Base-by-base conservation (phyloP, 1,140 invertebrate genomes). In the Eumaeus atala region DNA sequence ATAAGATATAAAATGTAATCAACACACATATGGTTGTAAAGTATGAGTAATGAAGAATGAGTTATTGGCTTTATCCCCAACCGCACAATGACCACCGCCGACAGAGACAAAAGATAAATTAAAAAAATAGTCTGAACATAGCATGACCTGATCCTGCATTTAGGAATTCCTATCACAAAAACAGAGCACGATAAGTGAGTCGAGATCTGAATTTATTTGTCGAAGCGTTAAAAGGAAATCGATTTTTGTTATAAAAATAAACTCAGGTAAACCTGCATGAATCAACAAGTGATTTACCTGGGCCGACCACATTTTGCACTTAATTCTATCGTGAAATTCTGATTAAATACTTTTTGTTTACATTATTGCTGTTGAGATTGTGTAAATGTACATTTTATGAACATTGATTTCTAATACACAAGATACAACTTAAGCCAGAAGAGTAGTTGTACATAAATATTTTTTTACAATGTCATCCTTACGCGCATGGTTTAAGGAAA, bases 161-260 rank as follows among this genome's bases (percentile, higher is more conserved):
- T 44, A 44, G 40, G 40, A 44, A 44, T 44, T 44, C 40, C 40
- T 44, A 44, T 44, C 40, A 44, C 33, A 36, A 37, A 50, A 16
- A 35, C 28, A 34, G 14, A 50, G 49, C 1, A 9, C 16, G 37
- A 16, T 51, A 51, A 51, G 10, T 51, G 35, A 14, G 17, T 36
- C 21, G 21, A 28, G 21, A 28, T 28, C 35, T 51, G 14, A 51
- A 51, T 17, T 51, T 17, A 37, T 37, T 37, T 18, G 21, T 28
- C 21, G 21, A 37, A 38, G n/a, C 49, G 35, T 12, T 36, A 35
- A 50, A 44, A 44, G 40, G 57, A 54, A 40, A 51, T 44, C 50
- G 47, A 49, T 55, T 56, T 62, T 56, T 51, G 44, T 56, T 56
- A 48, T 50, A 36, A 62, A 54, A 58, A 63, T 59, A 63, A 59